Evolutionary conservation across 2,888 invertebrate species (phyloP).

Genomic region (Phyllotreta cruciferae): DNA sequence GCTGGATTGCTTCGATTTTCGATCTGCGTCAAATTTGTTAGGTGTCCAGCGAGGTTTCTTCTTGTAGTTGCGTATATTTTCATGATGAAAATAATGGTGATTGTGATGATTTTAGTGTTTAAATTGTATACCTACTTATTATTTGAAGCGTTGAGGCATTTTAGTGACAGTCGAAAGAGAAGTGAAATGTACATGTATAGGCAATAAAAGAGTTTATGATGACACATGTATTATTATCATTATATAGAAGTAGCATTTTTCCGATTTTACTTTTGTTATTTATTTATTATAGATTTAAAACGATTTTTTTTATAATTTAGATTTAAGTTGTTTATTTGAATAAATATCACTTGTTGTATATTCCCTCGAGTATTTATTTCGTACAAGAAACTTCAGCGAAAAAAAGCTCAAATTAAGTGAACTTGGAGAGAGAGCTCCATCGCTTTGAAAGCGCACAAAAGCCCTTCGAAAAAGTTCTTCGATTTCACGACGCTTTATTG

Average conservation of each 20-base stretch:
- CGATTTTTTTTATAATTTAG: constrained; percentile 10
- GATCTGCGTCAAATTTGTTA: too few relatives aligned
- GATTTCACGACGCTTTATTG: constrained; percentile 18
- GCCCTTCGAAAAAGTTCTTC: background rate
- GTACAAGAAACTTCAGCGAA: too few relatives aligned
- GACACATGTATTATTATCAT: constrained; percentile 12
- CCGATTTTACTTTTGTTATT: constrained; percentile 9
- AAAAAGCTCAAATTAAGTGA: background rate
- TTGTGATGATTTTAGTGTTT: too few relatives aligned
- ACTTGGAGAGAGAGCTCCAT: background rate
- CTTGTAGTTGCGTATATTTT: too few relatives aligned
- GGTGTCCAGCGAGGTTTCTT: too few relatives aligned
- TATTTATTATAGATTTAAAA: constrained; percentile 12
- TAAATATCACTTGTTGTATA: constrained; percentile 19
- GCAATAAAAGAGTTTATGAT: constrained; percentile 10
- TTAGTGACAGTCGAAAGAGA: background rate
- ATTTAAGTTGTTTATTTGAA: constrained; percentile 17
- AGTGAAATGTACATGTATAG: background rate
- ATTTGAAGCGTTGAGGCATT: background rate
- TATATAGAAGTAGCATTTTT: constrained; percentile 7
- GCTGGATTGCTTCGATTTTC: too few relatives aligned
- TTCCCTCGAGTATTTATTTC: background rate
- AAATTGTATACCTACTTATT: too few relatives aligned
- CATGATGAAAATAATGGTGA: too few relatives aligned
- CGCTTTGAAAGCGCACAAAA: too few relatives aligned